These are phyloP conservation scores for Allacma fusca DNA, from an alignment of 2,888 invertebrate species.

Conservation along the genomic window DNA sequence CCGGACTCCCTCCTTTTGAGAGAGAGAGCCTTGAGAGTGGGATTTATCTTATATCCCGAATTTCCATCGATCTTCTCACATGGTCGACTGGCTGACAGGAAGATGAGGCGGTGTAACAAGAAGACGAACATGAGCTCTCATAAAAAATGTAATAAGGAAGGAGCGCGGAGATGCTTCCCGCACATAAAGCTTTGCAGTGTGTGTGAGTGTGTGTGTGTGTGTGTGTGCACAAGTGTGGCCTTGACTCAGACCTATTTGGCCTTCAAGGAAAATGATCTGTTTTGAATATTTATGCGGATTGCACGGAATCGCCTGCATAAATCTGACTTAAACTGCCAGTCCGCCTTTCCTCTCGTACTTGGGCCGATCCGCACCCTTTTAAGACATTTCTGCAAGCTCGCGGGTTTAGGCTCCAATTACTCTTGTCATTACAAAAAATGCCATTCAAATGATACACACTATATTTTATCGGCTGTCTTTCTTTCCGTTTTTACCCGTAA, in stretches of 20 bases:
- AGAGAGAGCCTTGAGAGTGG: not conserved
- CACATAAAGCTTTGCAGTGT: not conserved
- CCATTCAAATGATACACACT: too few species aligned
- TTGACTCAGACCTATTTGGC: slow-evolving; percentile 33
- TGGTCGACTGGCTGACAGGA: slow-evolving; percentile 9
- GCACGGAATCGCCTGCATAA: slow-evolving; percentile 24
- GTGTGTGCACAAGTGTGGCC: slow-evolving; percentile 21
- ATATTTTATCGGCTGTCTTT: too few species aligned
- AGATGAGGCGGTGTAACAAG: slow-evolving; percentile 3
- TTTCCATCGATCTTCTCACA: slow-evolving; percentile 16
- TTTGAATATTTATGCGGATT: slow-evolving; percentile 30
- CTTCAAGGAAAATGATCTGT: slow-evolving; percentile 25
- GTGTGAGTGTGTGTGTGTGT: not conserved
- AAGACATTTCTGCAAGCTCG: too few species aligned
- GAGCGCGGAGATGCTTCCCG: not conserved
- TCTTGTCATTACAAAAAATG: too few species aligned
- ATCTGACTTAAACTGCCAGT: slow-evolving; percentile 18
- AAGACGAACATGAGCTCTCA: not conserved
- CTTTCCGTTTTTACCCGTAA: too few species aligned
- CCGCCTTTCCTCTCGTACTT: not conserved
- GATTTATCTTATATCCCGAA: slow-evolving; percentile 1
- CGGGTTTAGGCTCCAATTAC: too few species aligned
- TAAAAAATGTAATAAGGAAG: slow-evolving; percentile 16
- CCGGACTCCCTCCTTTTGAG: not conserved
- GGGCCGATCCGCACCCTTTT: not conserved